phyloP scores from a whole-genome alignment of 2,797 vertebrate species.

The Acropternis orthonyx region DNA sequence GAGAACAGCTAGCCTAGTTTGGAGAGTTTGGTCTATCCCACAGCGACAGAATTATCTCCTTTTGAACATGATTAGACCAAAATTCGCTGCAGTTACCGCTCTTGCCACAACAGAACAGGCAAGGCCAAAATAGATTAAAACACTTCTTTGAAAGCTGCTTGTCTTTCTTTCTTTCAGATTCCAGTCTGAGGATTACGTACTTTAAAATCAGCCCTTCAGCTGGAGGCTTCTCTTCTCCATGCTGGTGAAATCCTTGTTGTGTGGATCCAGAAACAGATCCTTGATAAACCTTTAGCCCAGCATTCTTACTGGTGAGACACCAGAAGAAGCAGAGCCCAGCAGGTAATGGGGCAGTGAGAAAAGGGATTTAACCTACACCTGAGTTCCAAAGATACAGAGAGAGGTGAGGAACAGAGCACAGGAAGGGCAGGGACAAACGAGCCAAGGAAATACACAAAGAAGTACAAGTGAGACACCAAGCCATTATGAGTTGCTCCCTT shows the following conservation, averaged over 20 bases:
- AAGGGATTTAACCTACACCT: not conserved
- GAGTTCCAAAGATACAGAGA: not conserved
- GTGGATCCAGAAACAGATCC: not conserved
- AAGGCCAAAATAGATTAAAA: not conserved
- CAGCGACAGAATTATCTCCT: not conserved
- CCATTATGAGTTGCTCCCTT: slow-evolving; percentile 11
- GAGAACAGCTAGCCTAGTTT: not conserved
- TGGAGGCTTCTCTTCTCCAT: not conserved
- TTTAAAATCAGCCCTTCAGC: not conserved
- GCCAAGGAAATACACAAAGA: slow-evolving; percentile 2
- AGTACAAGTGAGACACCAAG: slow-evolving; percentile 3
- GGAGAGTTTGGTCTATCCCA: not conserved
- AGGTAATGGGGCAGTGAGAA: not conserved
- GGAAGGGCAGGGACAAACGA: slow-evolving; percentile 13
- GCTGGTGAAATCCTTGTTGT: not conserved
- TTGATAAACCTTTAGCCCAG: not conserved
- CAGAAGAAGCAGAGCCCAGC: not conserved
- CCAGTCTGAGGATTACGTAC: not conserved
- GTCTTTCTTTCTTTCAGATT: not conserved
- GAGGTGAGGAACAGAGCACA: not conserved
- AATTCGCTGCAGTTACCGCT: not conserved
- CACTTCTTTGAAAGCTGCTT: not conserved
- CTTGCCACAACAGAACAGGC: not conserved
- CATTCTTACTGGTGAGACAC: not conserved
- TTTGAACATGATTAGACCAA: not conserved